phyloP scores from a whole-genome alignment of 2,797 vertebrate genomes.

The Sebastolobus altivelis region DNA sequence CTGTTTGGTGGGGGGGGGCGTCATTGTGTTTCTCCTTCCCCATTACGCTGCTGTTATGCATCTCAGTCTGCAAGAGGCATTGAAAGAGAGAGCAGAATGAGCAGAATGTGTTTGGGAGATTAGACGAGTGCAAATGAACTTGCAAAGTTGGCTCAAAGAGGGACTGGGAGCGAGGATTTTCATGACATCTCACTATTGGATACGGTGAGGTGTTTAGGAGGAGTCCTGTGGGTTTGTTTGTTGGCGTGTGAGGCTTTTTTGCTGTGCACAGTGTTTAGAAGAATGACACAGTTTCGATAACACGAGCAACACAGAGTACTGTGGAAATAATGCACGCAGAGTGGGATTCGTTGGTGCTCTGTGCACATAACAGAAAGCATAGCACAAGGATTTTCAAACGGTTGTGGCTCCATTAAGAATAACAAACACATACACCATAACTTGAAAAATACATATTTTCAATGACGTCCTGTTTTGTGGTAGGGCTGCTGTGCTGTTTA shows the following conservation, averaged over 20 bases:
- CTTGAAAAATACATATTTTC: conserved; percentile 3
- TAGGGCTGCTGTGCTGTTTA: conserved; percentile 12
- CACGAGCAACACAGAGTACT: not conserved
- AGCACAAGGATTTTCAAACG: not conserved
- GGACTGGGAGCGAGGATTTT: conserved; percentile 20
- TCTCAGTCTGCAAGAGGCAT: conserved; percentile 11
- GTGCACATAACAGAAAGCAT: not conserved
- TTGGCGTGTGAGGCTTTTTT: conserved; percentile 21
- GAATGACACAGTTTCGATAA: not conserved
- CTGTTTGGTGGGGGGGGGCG: conserved; percentile 52
- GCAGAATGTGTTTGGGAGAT: conserved; percentile 45
- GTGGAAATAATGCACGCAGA: not conserved
- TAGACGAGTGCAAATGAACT: conserved; percentile 40
- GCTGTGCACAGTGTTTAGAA: not conserved
- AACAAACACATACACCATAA: not conserved
- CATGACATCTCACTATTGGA: conserved; percentile 18
- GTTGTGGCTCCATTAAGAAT: not conserved
- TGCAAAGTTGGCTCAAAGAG: conserved; percentile 39
- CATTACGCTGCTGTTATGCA: conserved; percentile 40
- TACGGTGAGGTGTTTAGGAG: conserved; percentile 7
- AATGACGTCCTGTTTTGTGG: conserved; percentile 4
- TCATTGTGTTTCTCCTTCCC: conserved; percentile 23
- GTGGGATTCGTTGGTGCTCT: conserved; percentile 2
- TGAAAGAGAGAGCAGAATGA: conserved; percentile 40
- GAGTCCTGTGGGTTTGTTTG: not conserved